Conservation (phyloP, 2,113 vertebrate genomes). For the Hemicordylus capensis region DNA sequence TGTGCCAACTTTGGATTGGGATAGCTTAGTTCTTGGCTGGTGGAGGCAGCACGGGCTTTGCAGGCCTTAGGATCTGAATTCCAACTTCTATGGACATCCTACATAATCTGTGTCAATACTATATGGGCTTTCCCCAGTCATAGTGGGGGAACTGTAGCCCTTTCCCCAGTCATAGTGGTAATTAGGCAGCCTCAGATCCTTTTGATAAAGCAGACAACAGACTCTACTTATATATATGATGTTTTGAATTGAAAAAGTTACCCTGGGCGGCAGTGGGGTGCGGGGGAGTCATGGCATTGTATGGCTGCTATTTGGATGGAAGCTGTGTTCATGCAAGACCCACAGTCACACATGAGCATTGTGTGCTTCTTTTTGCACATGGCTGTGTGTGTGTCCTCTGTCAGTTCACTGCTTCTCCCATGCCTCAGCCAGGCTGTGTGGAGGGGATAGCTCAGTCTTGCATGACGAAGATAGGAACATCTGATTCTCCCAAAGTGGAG, state of each 20-base stretch:
- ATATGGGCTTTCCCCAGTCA: background rate
- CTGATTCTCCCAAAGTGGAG: conserved; percentile 37
- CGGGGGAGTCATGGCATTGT: too few relatives aligned
- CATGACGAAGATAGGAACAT: conserved; percentile 1
- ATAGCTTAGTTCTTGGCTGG: background rate
- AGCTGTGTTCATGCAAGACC: background rate
- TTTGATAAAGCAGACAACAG: background rate
- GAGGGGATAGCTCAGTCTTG: conserved; percentile 4
- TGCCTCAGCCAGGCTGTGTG: background rate
- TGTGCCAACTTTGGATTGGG: background rate
- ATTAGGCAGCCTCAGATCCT: background rate
- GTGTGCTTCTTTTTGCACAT: background rate
- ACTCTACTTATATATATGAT: background rate
- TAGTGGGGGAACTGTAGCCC: background rate
- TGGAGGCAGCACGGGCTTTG: background rate
- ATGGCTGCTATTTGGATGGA: background rate
- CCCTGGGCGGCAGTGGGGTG: background rate
- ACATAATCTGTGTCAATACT: background rate
- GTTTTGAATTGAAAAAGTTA: background rate
- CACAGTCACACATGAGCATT: background rate
- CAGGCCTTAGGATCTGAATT: background rate
- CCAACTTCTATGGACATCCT: background rate
- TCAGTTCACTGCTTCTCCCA: background rate
- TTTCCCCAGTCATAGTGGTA: background rate
- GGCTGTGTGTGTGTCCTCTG: background rate